Evolutionary conservation across 2,113 vertebrate genomes (phyloP), one percentile per base, ranked within the genome.

Genomic region (Gobiocypris rarus): DNA sequence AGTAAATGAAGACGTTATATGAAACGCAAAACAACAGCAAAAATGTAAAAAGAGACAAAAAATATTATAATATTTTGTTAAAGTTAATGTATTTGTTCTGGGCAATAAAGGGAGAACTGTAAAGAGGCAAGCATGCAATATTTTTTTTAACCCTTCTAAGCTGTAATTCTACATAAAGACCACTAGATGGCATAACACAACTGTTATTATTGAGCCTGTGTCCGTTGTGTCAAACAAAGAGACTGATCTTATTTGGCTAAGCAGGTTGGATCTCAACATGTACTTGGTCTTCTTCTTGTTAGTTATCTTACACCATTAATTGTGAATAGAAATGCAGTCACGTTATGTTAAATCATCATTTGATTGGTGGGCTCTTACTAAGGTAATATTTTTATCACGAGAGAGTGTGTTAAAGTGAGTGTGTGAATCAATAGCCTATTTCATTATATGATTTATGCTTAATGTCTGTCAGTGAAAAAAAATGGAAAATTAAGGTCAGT

Each of bases 181-280:
- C 93, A 90, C 86, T 86, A 92, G 92, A 87, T 91, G 90, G 80
- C 0, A 88, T n/a, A 81, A 22, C 74, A 22, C 19, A 74, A 70
- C 83, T 0, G 17, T 13, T 10, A 71, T 19, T 22, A 58, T 15
- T 38, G 13, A 70, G 54, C 7, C 11, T 1, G 28, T 24, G 10
- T 14, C n/a, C 7, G 1, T 6, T 77, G 13, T 38, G 75, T 59
- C 22, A 77, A 43, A 58, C 31, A 41, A 75, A 75, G 17, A 34
- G 2, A 38, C 3, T 61, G 56, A 19, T 38, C 2, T 45, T 3
- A 61, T 45, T 78, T 45, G 1, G 11, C 34, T 24, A 24, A 26
- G 31, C 13, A 59, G 54, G 22, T 14, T 76, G 28, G 52, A 75
- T 41, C 31, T 56, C 15, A 7, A 28, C 24, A 34, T 26, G 24